phyloP scores from a whole-genome alignment of 2,888 invertebrate species.

The Drosophila hawaiiensis region DNA sequence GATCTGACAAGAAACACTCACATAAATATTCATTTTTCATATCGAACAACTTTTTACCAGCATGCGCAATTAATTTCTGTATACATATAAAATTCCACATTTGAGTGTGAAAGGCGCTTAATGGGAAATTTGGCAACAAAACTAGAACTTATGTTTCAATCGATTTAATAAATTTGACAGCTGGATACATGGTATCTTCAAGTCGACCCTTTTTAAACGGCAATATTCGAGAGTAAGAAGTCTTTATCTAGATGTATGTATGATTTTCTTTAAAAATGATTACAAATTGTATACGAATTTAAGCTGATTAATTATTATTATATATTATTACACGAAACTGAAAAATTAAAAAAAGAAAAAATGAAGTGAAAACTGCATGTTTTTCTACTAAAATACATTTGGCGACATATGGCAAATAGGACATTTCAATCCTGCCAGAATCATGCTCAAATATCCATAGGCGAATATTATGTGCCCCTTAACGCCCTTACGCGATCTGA shows the following conservation, averaged over 20 bases:
- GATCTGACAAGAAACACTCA: background rate
- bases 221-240: background rate
- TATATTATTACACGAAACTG: background rate
- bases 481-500: conserved; percentile 45
- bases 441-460: conserved; percentile 29
- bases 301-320: background rate
- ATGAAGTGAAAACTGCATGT: background rate
- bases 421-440: conserved; percentile 27
- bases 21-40: background rate
- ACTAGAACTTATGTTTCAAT: background rate
- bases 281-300: background rate
- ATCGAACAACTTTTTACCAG: background rate
- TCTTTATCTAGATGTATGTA: background rate
- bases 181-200: background rate
- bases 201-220: background rate
- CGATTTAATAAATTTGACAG: background rate
- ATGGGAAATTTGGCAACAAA: background rate
- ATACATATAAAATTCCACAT: background rate
- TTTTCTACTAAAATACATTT: background rate
- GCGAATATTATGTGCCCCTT: conserved; percentile 37
- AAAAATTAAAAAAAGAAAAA: background rate
- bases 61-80: background rate
- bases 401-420: conserved; percentile 5
- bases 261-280: background rate
- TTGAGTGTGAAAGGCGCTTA: background rate